phyloP scores from a whole-genome alignment of 2,888 invertebrate genomes.

The Cataglyphis livida region DNA sequence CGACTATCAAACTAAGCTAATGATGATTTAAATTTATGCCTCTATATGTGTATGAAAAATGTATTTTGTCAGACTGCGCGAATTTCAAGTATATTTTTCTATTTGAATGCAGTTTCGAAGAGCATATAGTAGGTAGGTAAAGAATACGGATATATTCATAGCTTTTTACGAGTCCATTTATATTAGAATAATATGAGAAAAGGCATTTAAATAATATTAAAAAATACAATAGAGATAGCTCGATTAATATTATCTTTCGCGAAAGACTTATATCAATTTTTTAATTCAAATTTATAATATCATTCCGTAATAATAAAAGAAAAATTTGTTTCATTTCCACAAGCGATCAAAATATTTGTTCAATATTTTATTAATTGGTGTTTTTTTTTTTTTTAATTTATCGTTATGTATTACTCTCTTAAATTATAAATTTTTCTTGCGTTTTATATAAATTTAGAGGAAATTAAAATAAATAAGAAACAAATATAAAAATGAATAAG shows the following conservation, averaged over 20 bases:
- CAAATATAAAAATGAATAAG: not conserved
- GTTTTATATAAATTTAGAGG: not conserved
- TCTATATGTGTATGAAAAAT: conserved; percentile 18
- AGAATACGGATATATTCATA: not conserved
- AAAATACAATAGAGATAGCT: not conserved
- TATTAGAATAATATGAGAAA: not conserved
- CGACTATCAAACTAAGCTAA: conserved; percentile 50
- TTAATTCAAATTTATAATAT: not conserved
- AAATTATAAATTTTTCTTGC: not conserved
- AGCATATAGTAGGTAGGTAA: not conserved
- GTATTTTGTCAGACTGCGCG: conserved; percentile 2
- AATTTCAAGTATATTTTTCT: conserved; percentile 1
- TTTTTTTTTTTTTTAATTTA: not conserved
- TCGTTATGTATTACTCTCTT: no score
- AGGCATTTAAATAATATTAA: not conserved
- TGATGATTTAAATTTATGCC: conserved; percentile 48
- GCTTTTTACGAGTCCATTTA: not conserved
- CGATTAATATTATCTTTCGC: not conserved
- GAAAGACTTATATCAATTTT: not conserved
- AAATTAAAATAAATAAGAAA: not conserved
- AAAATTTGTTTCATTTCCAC: not conserved
- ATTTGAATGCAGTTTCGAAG: not conserved
- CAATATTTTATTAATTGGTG: not conserved
- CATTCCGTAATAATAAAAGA: not conserved
- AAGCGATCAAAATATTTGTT: not conserved